phyloP scores from a whole-genome alignment of 2,113 vertebrate species.

The Piprites chloris region DNA sequence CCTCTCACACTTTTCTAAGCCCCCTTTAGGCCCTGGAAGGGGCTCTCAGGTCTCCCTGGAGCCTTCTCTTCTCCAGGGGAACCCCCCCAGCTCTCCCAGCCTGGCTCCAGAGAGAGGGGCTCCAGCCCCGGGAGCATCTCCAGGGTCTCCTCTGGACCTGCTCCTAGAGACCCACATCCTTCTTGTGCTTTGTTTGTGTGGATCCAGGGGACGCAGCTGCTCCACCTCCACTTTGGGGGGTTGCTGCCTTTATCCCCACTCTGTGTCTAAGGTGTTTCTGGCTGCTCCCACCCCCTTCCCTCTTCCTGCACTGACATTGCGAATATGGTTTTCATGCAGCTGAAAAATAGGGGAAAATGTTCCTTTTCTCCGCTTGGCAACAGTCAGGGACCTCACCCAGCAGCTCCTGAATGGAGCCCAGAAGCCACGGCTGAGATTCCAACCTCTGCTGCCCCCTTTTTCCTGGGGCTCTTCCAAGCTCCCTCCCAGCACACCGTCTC shows the following conservation, averaged over 20 bases:
- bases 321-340: not conserved
- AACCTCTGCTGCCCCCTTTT: not conserved
- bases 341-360: not conserved
- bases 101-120: not conserved
- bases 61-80: rapidly evolving
- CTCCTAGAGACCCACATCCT: not conserved
- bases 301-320: rapidly evolving
- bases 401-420: not conserved
- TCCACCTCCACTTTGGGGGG: not conserved
- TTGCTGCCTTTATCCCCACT: not conserved
- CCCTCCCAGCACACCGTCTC: not conserved
- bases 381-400: not conserved
- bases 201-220: not conserved
- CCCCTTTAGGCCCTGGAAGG: rapidly evolving
- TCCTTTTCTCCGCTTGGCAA: not conserved
- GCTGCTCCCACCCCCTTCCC: not conserved
- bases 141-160: rapidly evolving
- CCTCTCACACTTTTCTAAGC: not conserved
- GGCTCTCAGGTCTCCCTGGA: not conserved
- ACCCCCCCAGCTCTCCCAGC: not conserved
- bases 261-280: not conserved
- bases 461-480: not conserved
- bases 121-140: not conserved
- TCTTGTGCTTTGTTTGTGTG: not conserved
- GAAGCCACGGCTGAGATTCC: not conserved